These are phyloP conservation scores for Poeciliopsis prolifica DNA, from an alignment of 2,113 vertebrate species.

Conservation along the genomic window DNA sequence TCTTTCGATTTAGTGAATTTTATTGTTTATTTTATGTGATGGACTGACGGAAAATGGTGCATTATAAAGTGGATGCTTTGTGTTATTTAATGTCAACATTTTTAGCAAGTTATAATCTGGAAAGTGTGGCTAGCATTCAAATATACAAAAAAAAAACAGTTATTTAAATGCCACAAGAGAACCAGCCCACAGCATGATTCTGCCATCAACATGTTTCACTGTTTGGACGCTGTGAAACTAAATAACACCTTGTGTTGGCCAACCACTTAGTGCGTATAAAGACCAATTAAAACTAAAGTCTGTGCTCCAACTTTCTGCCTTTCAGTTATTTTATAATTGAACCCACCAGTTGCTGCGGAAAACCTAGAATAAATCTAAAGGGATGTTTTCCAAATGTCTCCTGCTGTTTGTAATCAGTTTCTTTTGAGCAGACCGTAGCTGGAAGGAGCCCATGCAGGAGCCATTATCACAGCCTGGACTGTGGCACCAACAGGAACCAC, in stretches of 20 bases:
- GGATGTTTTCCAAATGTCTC: slow-evolving; percentile 1
- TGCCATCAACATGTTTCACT: no score
- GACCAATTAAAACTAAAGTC: not conserved
- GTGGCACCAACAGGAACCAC: slow-evolving; percentile 52
- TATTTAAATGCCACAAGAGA: no score
- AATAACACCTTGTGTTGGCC: no score
- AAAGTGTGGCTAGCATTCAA: no score
- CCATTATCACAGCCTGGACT: slow-evolving; percentile 36
- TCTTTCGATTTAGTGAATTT: no score
- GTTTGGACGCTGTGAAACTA: no score
- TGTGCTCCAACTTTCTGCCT: not conserved
- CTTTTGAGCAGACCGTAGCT: slow-evolving; percentile 19
- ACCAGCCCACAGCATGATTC: no score
- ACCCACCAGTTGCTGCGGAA: not conserved
- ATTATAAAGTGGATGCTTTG: no score
- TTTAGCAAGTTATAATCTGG: not conserved
- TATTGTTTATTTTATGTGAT: no score
- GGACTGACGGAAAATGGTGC: no score
- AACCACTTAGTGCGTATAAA: no score
- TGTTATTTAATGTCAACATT: not conserved
- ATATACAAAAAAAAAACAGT: no score
- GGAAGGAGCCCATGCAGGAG: slow-evolving; percentile 14
- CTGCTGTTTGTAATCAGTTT: slow-evolving; percentile 10
- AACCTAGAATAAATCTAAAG: not conserved
- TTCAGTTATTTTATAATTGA: not conserved